Evolutionary conservation across 1,140 invertebrate species (phyloP), one percentile per base, ranked within the genome.

Genomic region (Physella acuta): DNA sequence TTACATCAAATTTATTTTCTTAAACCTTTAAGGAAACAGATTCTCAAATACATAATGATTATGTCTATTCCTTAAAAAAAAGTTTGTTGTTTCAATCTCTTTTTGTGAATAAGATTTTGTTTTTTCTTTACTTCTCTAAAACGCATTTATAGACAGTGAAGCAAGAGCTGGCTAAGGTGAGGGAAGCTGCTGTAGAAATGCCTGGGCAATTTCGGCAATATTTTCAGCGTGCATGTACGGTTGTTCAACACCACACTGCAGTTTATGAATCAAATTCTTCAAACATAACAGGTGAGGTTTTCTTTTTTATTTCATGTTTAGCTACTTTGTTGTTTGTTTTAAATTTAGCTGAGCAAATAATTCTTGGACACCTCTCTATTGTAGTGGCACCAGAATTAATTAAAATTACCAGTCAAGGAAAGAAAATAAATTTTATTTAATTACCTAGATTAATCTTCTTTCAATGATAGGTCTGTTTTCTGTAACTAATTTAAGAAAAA

Each of bases 241-340:
- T 79, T 1, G 59, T 79, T 14, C 76, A 79, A 34, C 72, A 76
- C 31, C 79, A 81, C 62, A 68, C 68, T 36, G 63, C 70, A 51
- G 53, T 76, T 16, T 75, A 74, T 52, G 75, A 76, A 16, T 78
- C 75, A 0, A 76, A 79, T n/a, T 76, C 75, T 8, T 76, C 77
- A 14, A 79, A 74, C 63, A 68, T 81, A 26, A 71, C 68, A 49
- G 71, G 73, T 71, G 53, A n/a, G n/a, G n/a, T n/a, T n/a, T n/a
- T n/a, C n/a, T n/a, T n/a, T 31, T 44, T 37, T 28, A 60, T 5
- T 24, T 60, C 26, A 31, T 60, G 28, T 34, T 60, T 28, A 14
- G 4, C 33, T 26, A 5, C 11, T 33, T 33, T 34, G 33, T 37
- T 8, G 20, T 16, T 36, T 62, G 3, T 3, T 24, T 31, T 17